These are phyloP conservation scores for Microctonus hyperodae DNA, from an alignment of 2,888 invertebrate genomes.

Conservation along the genomic window DNA sequence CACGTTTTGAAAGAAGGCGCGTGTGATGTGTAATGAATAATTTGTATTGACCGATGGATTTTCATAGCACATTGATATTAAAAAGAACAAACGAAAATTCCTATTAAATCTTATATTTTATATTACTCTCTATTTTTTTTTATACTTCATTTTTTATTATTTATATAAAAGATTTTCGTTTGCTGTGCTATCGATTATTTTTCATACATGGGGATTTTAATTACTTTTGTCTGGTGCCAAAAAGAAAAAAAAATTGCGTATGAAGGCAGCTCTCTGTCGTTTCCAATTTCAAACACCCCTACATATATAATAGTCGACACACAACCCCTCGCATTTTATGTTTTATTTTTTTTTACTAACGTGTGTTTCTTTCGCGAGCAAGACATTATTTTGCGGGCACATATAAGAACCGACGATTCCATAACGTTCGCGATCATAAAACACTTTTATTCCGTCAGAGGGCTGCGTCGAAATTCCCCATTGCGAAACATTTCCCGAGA, in stretches of 20 bases:
- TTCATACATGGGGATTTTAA: neutral
- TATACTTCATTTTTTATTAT: neutral
- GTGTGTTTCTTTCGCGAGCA: slow-evolving; percentile 32
- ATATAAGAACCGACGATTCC: slow-evolving; percentile 34
- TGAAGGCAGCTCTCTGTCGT: neutral
- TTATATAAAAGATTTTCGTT: neutral
- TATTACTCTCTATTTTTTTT: neutral
- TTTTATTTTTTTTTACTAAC: slow-evolving; percentile 11
- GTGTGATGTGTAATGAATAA: slow-evolving; percentile 53
- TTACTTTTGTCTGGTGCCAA: neutral
- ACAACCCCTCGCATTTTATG: slow-evolving; percentile 9
- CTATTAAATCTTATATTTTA: neutral
- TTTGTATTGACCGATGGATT: slow-evolving; percentile 54
- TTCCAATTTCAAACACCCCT: slow-evolving; percentile 4
- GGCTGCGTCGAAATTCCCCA: slow-evolving; percentile 53
- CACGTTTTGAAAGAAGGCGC: slow-evolving; percentile 24
- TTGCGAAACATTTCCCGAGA: slow-evolving; percentile 38
- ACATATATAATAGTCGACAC: slow-evolving; percentile 12
- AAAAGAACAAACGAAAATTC: neutral
- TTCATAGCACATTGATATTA: neutral
- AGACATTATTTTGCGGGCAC: slow-evolving; percentile 47
- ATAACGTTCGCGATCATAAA: slow-evolving; percentile 49
- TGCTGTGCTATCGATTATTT: too few relatives aligned
- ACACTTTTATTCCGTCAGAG: slow-evolving; percentile 53
- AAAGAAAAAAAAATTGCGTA: too few relatives aligned